Evolutionary conservation across 2,797 vertebrate species (phyloP).

Genomic region (Pyrocephalus nanus): DNA sequence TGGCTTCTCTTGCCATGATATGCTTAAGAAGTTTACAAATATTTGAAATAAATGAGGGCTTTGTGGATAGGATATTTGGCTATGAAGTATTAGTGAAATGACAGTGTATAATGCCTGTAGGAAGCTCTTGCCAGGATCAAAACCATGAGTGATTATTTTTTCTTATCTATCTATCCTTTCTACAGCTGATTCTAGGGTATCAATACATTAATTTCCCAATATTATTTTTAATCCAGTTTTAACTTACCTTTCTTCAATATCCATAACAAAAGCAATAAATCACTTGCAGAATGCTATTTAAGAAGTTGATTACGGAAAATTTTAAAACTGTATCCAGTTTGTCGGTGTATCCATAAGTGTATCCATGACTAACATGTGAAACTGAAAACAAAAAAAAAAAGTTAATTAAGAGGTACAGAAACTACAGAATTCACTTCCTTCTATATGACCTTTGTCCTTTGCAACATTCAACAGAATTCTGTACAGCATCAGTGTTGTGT

Average conservation of each 20-base stretch:
- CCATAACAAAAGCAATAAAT: neutral
- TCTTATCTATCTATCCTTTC: neutral
- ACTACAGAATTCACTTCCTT: neutral
- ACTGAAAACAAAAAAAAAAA: neutral
- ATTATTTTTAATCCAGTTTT: neutral
- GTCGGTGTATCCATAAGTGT: neutral
- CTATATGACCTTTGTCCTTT: neutral
- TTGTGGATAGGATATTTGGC: neutral
- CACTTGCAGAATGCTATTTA: neutral
- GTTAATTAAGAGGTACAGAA: neutral
- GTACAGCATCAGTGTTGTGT: neutral
- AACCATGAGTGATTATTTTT: neutral
- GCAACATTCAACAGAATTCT: neutral
- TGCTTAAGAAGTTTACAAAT: neutral
- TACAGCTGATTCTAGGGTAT: neutral
- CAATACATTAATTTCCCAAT: neutral
- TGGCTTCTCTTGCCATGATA: neutral
- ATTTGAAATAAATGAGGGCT: neutral
- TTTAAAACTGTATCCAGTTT: neutral
- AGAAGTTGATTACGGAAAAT: neutral
- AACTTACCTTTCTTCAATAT: neutral
- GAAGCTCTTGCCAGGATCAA: neutral
- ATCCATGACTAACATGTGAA: neutral
- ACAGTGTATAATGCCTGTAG: neutral
- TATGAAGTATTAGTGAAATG: neutral